Percentiles rank a stretch among this genome's conserved stretches.
Evolutionary conservation across 2,113 vertebrate species (phyloP).

Genomic region (Etia nguti): DNA sequence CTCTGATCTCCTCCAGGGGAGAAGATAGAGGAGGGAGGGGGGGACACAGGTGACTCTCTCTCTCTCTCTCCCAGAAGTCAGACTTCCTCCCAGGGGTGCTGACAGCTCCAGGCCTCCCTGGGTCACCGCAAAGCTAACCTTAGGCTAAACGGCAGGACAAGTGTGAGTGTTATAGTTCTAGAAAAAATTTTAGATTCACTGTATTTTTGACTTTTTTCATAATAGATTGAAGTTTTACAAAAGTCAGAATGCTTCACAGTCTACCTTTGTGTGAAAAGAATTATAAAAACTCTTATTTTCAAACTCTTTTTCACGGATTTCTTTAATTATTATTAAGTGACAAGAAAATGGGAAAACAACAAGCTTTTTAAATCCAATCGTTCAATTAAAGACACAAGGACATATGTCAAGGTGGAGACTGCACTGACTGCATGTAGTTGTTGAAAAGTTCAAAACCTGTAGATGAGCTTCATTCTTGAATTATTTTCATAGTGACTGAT

Average conservation of each 20-base stretch:
- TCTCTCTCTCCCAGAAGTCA: slow-evolving; percentile 16
- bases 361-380: not conserved
- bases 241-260: not conserved
- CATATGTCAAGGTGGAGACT: not conserved
- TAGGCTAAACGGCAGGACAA: not conserved
- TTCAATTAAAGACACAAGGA: not conserved
- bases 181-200: not conserved
- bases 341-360: not conserved
- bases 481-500: not conserved
- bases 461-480: not conserved
- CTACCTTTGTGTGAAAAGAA: not conserved
- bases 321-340: not conserved
- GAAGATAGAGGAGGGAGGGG: not conserved
- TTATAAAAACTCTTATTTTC: not conserved
- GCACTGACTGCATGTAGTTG: not conserved
- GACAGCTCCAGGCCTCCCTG: slow-evolving; percentile 49
- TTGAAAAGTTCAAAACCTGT: not conserved
- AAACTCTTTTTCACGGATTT: not conserved
- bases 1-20: slow-evolving; percentile 41
- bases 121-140: slow-evolving; percentile 45
- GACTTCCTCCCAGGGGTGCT: slow-evolving; percentile 47
- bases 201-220: not conserved
- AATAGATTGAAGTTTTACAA: not conserved
- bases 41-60: slow-evolving; percentile 45
- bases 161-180: not conserved